Percentiles rank a stretch among this genome's conserved stretches.
Evolutionary conservation across 2,888 invertebrate species (phyloP).

Genomic region (Zele albiditarsus): DNA sequence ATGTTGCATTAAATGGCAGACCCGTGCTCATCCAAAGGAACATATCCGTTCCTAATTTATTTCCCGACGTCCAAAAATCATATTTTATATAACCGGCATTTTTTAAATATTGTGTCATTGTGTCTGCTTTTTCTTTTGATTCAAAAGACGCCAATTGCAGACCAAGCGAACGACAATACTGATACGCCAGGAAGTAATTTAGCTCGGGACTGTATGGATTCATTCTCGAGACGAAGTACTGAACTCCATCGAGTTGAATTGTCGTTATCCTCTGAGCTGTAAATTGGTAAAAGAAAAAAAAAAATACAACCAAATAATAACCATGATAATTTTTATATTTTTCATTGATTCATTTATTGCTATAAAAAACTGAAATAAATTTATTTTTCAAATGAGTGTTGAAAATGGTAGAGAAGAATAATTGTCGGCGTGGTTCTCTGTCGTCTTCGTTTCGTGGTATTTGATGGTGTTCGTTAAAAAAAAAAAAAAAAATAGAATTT

Average conservation of each 20-base stretch:
- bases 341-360: too few relatives aligned
- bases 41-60: conserved; percentile 89
- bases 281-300: conserved; percentile 64
- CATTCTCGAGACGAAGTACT: conserved; percentile 90
- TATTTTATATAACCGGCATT: conserved; percentile 89
- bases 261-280: conserved; percentile 90
- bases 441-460: not conserved
- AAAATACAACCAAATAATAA: too few relatives aligned
- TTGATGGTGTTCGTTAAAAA: not conserved
- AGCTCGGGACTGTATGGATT: conserved; percentile 90
- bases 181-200: conserved; percentile 90
- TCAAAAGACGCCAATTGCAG: conserved; percentile 89
- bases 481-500: not conserved
- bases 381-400: too few relatives aligned
- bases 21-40: conserved; percentile 93
- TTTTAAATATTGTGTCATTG: conserved; percentile 86
- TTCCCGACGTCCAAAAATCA: conserved; percentile 93
- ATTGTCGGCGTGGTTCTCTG: not conserved
- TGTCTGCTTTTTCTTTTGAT: conserved; percentile 89
- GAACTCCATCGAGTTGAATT: conserved; percentile 88
- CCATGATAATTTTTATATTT: too few relatives aligned
- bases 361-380: too few relatives aligned
- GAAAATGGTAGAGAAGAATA: not conserved
- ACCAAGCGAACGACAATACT: conserved; percentile 90
- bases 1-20: conserved; percentile 90